Evolutionary conservation across 2,888 invertebrate genomes (phyloP), one percentile per base, ranked within the genome.

Genomic region (Drosophila peninsularis): DNA sequence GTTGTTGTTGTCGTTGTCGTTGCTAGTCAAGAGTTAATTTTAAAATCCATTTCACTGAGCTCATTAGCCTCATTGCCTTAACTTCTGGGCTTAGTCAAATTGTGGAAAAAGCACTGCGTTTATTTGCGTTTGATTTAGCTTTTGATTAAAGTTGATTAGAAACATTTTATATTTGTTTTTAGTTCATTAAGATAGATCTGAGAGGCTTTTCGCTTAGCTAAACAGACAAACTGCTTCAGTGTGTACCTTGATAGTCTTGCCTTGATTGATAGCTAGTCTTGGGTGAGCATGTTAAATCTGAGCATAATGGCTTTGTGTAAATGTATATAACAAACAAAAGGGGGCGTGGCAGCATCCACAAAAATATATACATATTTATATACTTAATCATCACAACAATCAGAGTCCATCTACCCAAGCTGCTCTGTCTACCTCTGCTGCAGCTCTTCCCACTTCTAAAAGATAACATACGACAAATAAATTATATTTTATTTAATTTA

Each of bases 41-140:
- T 63, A 75, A 81, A 75, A 75, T 63, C 84, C 88, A 87, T 84
- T 84, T 78, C 67, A 60, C 68, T 69, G 72, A 87, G 82, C 82
- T 78, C 88, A 84, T 87, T 82, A 78, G 64, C 67, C 75, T 24
- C 4, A 17, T 47, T 30, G 41, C 13, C 21, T 11, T 47, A 62
- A 54, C 75, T 54, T 66, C 61, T 62, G 50, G 45, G 55, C 60
- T 66, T 66, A 84, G 68, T 69, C 64, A 84, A 87, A 84, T 84
- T 62, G 73, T 45, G 60, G 58, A 42, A 73, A 73, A 63, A 45
- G 61, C 66, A 70, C 70, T 69, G 47, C 66, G 68, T 65, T 75
- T 86, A 80, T 84, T 84, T 74, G 65, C 88, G 42, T 81, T 75
- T 78, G 78, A 84, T 67, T 76, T 53, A 5, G 24, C n/a, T 41